Conservation (phyloP, 1,140 invertebrate species). For the Gonatopus flavifemur region DNA sequence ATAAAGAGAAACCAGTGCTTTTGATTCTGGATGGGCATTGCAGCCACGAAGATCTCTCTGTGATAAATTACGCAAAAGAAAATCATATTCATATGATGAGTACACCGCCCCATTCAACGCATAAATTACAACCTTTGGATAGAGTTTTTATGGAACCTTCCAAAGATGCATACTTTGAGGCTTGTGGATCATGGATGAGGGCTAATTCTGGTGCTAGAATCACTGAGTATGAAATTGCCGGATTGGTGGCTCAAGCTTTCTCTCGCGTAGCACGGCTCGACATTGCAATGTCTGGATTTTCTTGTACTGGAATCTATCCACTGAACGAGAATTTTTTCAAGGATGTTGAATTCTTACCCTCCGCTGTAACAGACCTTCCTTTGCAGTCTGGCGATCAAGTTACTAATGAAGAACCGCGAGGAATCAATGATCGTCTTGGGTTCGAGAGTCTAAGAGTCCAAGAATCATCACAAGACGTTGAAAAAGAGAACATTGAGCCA, state of each 20-base stretch:
- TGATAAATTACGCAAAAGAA: slow-evolving; percentile 39
- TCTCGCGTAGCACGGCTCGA: background rate
- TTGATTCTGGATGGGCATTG: slow-evolving; percentile 31
- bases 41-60: slow-evolving; percentile 38
- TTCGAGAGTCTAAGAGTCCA: no score
- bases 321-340: background rate
- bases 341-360: background rate
- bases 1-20: no score
- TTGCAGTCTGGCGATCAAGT: background rate
- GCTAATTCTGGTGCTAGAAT: slow-evolving; percentile 24
- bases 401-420: no score
- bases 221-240: background rate
- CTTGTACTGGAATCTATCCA: background rate
- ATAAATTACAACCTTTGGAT: no score
- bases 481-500: no score
- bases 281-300: background rate
- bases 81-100: slow-evolving; percentile 45
- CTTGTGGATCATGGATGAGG: slow-evolving; percentile 41
- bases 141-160: slow-evolving; percentile 45
- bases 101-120: no score
- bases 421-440: no score
- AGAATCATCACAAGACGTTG: no score
- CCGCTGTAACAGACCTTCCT: background rate
- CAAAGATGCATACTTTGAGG: slow-evolving; percentile 40
- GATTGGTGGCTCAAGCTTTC: background rate